Conservation (phyloP, 2,888 invertebrate genomes). For the Tortricodes alternella region DNA sequence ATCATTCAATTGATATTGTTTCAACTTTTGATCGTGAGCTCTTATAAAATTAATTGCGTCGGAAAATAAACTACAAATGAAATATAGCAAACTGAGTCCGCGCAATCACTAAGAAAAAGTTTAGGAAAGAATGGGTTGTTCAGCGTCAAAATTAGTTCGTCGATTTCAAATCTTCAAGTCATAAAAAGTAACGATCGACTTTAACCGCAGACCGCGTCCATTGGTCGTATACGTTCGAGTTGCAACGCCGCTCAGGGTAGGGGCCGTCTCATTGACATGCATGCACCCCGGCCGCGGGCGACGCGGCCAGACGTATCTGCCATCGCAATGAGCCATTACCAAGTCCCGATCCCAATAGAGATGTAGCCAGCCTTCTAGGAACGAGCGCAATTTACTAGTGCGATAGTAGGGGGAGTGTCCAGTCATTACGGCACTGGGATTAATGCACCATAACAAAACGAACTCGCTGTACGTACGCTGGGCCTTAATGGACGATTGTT, state of each 20-base stretch:
- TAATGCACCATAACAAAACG: constrained; percentile 42
- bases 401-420: constrained; percentile 62
- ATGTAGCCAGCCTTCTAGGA: constrained; percentile 45
- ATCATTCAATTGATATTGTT: too few species aligned
- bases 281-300: constrained; percentile 54
- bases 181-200: too few species aligned
- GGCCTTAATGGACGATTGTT: constrained; percentile 49
- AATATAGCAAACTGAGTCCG: too few species aligned
- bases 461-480: constrained; percentile 18
- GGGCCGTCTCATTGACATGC: constrained; percentile 53
- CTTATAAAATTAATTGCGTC: too few species aligned
- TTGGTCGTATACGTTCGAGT: constrained; percentile 12
- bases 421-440: constrained; percentile 56
- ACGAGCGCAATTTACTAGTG: constrained; percentile 52
- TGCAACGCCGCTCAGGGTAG: constrained; percentile 40
- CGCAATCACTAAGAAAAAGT: too few species aligned
- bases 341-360: constrained; percentile 62
- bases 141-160: neutral
- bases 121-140: too few species aligned
- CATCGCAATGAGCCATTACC: constrained; percentile 63
- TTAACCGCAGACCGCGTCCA: neutral
- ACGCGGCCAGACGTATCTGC: constrained; percentile 59
- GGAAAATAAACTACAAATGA: too few species aligned
- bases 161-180: neutral
- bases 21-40: too few species aligned